These are phyloP conservation scores for Dromius quadrimaculatus DNA, from an alignment of 2,888 invertebrate species.

Conservation along the genomic window DNA sequence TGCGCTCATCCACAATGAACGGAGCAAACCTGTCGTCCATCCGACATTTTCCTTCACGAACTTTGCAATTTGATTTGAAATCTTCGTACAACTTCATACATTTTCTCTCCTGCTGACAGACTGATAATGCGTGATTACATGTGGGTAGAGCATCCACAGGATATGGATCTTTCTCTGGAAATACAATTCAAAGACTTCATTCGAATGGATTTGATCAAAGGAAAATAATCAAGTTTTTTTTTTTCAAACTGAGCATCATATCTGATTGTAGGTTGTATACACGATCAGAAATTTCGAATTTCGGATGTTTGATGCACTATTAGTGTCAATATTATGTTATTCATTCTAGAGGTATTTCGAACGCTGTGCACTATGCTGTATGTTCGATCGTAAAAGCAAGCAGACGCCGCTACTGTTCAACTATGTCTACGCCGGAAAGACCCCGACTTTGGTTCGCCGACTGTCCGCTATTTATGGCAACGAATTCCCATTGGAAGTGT, in stretches of 20 bases:
- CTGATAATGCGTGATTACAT: constrained; percentile 88
- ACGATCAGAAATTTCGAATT: too few species aligned
- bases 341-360: constrained; percentile 1
- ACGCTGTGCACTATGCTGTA: constrained; percentile 10
- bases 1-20: background rate
- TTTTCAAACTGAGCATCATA: too few species aligned
- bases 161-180: constrained; percentile 89
- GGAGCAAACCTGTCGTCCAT: constrained; percentile 86
- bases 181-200: background rate
- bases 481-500: constrained; percentile 56
- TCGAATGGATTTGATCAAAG: too few species aligned
- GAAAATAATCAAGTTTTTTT: background rate
- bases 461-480: constrained; percentile 58
- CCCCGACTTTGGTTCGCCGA: constrained; percentile 47
- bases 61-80: constrained; percentile 89
- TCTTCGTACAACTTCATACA: constrained; percentile 87
- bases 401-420: constrained; percentile 11
- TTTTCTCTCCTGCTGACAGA: constrained; percentile 84
- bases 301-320: background rate
- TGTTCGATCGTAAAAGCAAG: constrained; percentile 16
- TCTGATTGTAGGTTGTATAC: too few species aligned
- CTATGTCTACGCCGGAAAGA: constrained; percentile 37
- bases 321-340: constrained; percentile 38
- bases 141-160: constrained; percentile 90
- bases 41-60: constrained; percentile 86